Conservation (phyloP, 2,113 vertebrate species). For the Gorsachius goisagi region DNA sequence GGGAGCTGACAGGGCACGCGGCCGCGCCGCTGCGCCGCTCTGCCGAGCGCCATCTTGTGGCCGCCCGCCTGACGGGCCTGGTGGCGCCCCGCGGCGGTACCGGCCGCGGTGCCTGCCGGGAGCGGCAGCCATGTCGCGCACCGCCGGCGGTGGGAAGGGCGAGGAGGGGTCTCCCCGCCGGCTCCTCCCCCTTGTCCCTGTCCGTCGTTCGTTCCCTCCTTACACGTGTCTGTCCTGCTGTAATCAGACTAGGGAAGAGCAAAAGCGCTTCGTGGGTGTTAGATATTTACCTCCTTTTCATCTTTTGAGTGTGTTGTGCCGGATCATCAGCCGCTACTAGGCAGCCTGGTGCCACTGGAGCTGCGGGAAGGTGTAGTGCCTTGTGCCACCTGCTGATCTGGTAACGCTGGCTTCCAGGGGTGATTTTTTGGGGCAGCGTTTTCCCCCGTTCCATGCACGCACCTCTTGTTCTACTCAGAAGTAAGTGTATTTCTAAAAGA, state of each 20-base stretch:
- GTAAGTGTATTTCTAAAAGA: not conserved
- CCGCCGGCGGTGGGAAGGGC: not conserved
- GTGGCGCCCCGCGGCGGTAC: not conserved
- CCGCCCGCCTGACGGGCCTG: not conserved
- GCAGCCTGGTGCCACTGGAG: not conserved
- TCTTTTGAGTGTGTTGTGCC: not conserved
- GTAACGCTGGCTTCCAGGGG: not conserved
- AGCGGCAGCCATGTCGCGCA: slow-evolving; percentile 42
- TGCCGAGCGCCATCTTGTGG: slow-evolving; percentile 38
- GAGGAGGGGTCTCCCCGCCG: rapidly evolving
- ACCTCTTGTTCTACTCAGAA: not conserved
- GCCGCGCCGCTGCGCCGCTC: not conserved
- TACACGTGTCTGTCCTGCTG: rapidly evolving
- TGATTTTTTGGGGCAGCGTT: not conserved
- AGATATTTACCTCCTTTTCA: not conserved
- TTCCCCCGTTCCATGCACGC: rapidly evolving
- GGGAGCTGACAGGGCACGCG: not conserved
- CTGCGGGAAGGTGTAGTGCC: not conserved
- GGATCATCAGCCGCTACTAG: rapidly evolving
- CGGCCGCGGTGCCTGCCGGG: slow-evolving; percentile 29
- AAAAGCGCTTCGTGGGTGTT: not conserved
- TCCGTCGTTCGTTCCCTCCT: rapidly evolving
- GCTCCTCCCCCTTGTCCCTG: rapidly evolving
- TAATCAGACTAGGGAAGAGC: rapidly evolving
- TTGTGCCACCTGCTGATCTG: not conserved